Base-by-base conservation (phyloP, 2,888 invertebrate genomes). In the Campopleginae sp. region DNA sequence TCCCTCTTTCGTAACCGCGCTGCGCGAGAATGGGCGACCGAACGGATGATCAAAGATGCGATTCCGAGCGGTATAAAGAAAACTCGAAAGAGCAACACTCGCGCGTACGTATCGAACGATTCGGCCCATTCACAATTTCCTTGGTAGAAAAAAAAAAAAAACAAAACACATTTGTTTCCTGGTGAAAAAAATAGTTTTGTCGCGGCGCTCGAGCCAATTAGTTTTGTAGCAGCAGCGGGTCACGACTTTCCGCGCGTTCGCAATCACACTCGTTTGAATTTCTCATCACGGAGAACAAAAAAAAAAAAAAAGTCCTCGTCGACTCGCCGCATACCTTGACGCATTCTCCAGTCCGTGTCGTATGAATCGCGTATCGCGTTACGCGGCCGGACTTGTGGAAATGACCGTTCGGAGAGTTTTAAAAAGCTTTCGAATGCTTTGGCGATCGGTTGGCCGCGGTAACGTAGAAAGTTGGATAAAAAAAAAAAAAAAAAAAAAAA, bases 301-400 rank as follows among this genome's bases (percentile, higher is more conserved):
- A 19, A 54, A 33, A 42, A 23, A 79, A 71, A 66, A 79, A 19
- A 42, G 61, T 38, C 54, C 33, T 23, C 38, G 71, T 33, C 12
- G 71, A 58, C 31, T 63, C 48, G 74, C 27, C n/a, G 72, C 77
- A 78, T 83, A 78, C 80, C 72, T 75, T 74, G 51, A 65, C 68
- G 70, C 61, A 76, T 61, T 81, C 80, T 81, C 79, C 66, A 81
- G 65, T 54, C 65, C 74, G 54, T 46, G 51, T 48, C 68, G 51
- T 61, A 33, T 70, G 46, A 54, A 63, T 27, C 38, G 63, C 27
- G 71, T 46, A 68, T 78, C 66, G 66, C 51, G 44, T 68, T 63
- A 63, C 74, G 70, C 44, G 27, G 51, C 74, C 80, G 48, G 66
- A 78, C 77, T 44, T 54, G n/a, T n/a, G 33, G 51, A 66, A 74